Evolutionary conservation across 2,888 invertebrate genomes (phyloP), one percentile per base, ranked within the genome.

Genomic region (Panopea generosa): DNA sequence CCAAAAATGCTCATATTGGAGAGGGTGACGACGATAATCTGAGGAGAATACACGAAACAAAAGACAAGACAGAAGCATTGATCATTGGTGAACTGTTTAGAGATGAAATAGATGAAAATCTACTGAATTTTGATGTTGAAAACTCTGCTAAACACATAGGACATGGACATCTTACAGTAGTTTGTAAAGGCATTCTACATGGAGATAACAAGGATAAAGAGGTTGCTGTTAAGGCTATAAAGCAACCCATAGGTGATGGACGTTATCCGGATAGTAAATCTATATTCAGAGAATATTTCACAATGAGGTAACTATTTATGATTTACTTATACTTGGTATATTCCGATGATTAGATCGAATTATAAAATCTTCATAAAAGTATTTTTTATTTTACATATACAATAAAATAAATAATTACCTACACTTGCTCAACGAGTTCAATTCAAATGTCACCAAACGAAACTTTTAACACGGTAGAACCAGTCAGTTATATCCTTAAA

Each of bases 211-310:
- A 18, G 14, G 14, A 20, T n/a, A 26, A 29, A 9, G 27, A 27
- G 1, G 49, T 61, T 2, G 61, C 61, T n/a, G 61, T 61, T 9
- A 61, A 61, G 29, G 49, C 29, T 16, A 33, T 61, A 1, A 47
- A 49, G 49, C 49, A 33, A 49, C 61, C 61, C 2, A n/a, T 1
- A 7, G 61, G 61, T 2, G 61, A 61, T 20, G 61, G 49, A 29
- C 33, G 49, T 50, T 50, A 20, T 24, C 50, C 50, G 11, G 50
- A 50, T 24, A 20, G 24, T 11, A 14, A n/a, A 4, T 50, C 20
- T 11, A 50, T 50, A 3, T 22, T 50, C 50, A 50, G 50, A 20
- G 50, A 50, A 24, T 20, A 22, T 11, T 24, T 50, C 20, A 50
- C 20, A 11, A 11, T 50, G 24, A 18, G 24, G 50, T 50, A 50